Base-by-base conservation (phyloP, 2,113 vertebrate genomes). In the Calyptomena viridis region DNA sequence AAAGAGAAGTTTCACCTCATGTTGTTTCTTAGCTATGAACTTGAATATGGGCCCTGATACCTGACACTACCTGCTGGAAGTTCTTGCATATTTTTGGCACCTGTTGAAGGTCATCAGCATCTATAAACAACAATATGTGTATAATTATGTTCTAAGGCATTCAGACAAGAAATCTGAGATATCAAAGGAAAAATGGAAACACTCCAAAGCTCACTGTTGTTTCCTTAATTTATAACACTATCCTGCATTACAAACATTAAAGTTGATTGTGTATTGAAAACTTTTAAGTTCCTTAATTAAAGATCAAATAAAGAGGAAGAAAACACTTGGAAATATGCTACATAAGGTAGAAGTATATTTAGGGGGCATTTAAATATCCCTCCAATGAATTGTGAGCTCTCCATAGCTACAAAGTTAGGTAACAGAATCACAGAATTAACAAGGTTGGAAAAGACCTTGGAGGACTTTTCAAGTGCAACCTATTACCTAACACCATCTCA, bases 41-140 rank as follows among this genome's bases (percentile, higher is more conserved):
- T 69, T 39, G 37, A 63, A 39, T 37, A 53, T 2, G 3, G 27
- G 25, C 46, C 46, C 21, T 0, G 1, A 15, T 53, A 47, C 7
- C 63, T 42, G 37, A n/a, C 24, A 27, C 89, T 95, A 95, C 92
- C 91, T 97, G 87, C 56, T 87, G 86, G 69, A 95, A 97, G 37
- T 71, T 92, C 71, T 75, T 96, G 56, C 84, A 84, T 6, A 44
- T 95, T 92, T 97, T 83, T 88, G 91, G 94, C 55, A 95, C 63
- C 35, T 96, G 79, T 64, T 77, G 69, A 90, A 95, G 93, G 47
- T 95, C 92, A 59, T 93, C 52, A 76, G 52, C 58, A 84, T 90
- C 86, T 74, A 97, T 91, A 78, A 97, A 95, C 8, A 56, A 92
- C 35, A 94, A 31, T 50, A 91, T 89, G 35, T 47, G 46, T 59